These are phyloP conservation scores for Esperia sulphurella DNA, from an alignment of 2,888 invertebrate species.

Conservation along the genomic window DNA sequence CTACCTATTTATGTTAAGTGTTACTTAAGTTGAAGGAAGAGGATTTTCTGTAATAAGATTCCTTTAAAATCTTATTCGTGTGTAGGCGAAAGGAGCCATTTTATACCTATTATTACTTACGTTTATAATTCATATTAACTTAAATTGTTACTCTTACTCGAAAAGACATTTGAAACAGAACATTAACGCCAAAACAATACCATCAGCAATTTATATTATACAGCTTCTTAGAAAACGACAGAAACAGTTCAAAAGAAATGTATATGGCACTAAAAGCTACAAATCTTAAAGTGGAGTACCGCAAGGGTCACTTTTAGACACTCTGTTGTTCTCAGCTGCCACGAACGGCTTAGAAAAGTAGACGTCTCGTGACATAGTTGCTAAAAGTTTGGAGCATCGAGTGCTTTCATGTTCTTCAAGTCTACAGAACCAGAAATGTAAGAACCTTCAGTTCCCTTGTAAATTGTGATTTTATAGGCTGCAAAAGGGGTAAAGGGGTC, in stretches of 20 bases:
- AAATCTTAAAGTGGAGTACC: conserved; percentile 51
- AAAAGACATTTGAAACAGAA: not conserved
- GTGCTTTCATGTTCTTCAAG: conserved; percentile 65
- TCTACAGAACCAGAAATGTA: conserved; percentile 21
- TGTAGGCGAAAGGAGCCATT: too few relatives aligned
- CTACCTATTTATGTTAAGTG: too few relatives aligned
- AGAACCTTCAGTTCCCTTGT: conserved; percentile 13
- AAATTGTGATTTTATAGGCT: not conserved
- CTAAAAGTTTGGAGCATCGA: conserved; percentile 73
- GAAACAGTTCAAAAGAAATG: conserved; percentile 23
- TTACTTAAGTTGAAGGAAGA: too few relatives aligned
- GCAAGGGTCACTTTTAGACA: conserved; percentile 63
- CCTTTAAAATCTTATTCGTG: too few relatives aligned
- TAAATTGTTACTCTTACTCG: not conserved
- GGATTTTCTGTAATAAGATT: too few relatives aligned
- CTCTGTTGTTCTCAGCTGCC: conserved; percentile 51
- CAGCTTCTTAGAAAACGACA: conserved; percentile 28
- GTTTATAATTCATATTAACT: too few relatives aligned
- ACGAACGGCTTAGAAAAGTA: conserved; percentile 57
- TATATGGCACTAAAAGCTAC: conserved; percentile 61
- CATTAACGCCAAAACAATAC: conserved; percentile 5
- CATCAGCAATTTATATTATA: conserved; percentile 11
- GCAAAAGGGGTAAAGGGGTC: conserved; percentile 25
- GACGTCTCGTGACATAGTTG: conserved; percentile 60
- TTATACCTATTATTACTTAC: too few relatives aligned